Percentiles rank a stretch among this genome's conserved stretches.
phyloP scores from a whole-genome alignment of 2,113 vertebrate genomes.

The Pomatostomus ruficeps region DNA sequence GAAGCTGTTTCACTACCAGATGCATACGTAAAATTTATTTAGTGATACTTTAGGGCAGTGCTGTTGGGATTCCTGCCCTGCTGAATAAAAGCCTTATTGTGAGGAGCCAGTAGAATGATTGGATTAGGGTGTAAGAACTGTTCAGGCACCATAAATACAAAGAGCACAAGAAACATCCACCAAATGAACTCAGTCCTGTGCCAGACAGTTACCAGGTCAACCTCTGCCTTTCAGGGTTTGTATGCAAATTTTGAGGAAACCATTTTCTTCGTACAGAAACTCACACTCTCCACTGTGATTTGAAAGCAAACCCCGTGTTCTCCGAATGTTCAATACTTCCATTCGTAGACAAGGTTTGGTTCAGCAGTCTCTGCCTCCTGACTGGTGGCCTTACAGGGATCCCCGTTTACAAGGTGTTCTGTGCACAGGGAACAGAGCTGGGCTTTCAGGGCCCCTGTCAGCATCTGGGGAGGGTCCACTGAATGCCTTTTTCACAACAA shows the following conservation, averaged over 20 bases:
- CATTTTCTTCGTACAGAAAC: not conserved
- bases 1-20: not conserved
- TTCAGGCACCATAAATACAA: not conserved
- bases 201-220: not conserved
- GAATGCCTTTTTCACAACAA: not conserved
- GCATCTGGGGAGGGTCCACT: not conserved
- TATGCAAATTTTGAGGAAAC: not conserved
- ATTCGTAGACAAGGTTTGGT: not conserved
- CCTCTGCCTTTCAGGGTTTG: not conserved
- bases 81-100: not conserved
- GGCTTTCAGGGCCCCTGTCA: not conserved
- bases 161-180: not conserved
- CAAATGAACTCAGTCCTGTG: not conserved
- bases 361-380: not conserved
- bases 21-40: not conserved
- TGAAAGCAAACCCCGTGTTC: not conserved
- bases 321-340: not conserved
- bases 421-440: accelerated
- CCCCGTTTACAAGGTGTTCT: not conserved
- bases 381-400: not conserved
- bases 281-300: not conserved
- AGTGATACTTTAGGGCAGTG: not conserved
- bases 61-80: not conserved
- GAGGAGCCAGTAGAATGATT: not conserved
- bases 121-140: not conserved